These are phyloP conservation scores for Ficedula albicollis DNA, from an alignment of 2,797 vertebrate species.

Conservation along the genomic window DNA sequence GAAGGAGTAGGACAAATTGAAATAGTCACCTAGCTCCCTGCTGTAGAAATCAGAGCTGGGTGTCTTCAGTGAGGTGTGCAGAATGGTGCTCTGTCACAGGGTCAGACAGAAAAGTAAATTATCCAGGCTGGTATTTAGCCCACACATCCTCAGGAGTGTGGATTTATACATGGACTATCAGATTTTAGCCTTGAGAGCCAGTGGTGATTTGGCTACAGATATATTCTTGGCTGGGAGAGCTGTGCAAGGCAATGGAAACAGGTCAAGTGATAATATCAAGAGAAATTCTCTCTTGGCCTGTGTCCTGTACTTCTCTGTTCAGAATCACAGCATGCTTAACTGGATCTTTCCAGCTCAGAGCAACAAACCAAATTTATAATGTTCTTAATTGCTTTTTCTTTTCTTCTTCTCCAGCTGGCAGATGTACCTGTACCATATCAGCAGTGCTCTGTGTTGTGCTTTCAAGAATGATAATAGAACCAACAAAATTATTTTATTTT, in stretches of 20 bases:
- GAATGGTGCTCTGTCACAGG: background rate
- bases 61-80: background rate
- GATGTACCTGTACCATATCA: conserved; percentile 7
- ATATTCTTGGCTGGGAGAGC: background rate
- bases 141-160: background rate
- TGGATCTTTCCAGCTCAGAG: conserved; percentile 23
- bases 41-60: background rate
- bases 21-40: background rate
- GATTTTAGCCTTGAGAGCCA: background rate
- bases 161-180: background rate
- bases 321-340: conserved; percentile 2
- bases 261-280: background rate
- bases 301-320: background rate
- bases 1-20: background rate
- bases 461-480: conserved; percentile 6
- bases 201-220: background rate
- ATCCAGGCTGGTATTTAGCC: background rate
- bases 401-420: conserved; percentile 38
- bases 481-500: conserved; percentile 32
- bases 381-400: conserved; percentile 57
- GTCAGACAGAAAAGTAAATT: background rate
- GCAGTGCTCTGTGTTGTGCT: background rate
- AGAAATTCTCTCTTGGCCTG: background rate
- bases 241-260: background rate
- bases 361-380: conserved; percentile 42